Evolutionary conservation across 1,140 invertebrate species (phyloP), one percentile per base, ranked within the genome.

Genomic region (Caenorhabditis latens): DNA sequence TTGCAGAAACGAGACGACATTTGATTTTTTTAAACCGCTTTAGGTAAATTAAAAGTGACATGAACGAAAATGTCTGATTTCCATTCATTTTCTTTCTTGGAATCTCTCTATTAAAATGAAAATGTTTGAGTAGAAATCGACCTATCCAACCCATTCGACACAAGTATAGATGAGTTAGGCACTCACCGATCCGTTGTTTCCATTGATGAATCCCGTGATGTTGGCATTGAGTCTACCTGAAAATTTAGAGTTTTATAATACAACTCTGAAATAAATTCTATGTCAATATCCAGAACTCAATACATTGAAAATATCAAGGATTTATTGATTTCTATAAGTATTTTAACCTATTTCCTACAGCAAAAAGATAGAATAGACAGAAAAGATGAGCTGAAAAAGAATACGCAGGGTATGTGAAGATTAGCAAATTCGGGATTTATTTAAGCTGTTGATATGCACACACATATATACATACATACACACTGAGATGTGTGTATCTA

Each of bases 121-220:
- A 32, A 2, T 32, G 32, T 32, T 32, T 32, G 1, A 32, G 32
- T 32, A 1, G 32, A 32, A 32, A 32, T 32, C 32, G 2, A 32
- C 2, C 50, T 53, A 53, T 11, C 9, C 50, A 53, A 3, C 9
- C 50, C 13, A 53, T 53, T 53, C 50, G 16, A 11, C 50, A 53
- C 50, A 53, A 53, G 9, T 8, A 53, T 16, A 32, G 32, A 53
- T 53, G 9, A 53, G 9, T 14, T 2, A 3, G 16, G 0, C 9
- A 67, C 83, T 21, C 43, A 89, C 83, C 91, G 86, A 89, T 91
- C 91, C 8, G 90, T 85, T 42, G 90, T 92, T 83, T 92, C 91
- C 40, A 92, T 92, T 5, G 92, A 93, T 40, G 89, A 91, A 50
- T 92, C 91, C 6, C 91, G 88, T 61, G 90, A 92, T 19, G 90